phyloP scores from a whole-genome alignment of 2,797 vertebrate species.

The Anguilla marmorata region DNA sequence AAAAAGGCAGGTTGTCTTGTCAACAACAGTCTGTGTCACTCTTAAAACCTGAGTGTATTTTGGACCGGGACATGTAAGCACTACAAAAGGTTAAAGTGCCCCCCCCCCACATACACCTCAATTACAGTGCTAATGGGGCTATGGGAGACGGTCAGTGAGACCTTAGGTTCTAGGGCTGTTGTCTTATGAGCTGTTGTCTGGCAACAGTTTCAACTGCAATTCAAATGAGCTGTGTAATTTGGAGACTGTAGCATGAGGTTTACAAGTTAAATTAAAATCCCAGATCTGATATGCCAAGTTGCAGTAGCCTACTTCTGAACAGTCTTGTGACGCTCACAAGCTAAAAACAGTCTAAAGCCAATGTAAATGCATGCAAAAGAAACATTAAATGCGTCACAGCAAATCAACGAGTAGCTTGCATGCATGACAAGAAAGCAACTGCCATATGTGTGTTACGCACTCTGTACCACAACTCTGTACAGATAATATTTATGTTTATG shows the following conservation, averaged over 20 bases:
- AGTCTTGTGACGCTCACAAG: not conserved
- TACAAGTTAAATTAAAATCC: not conserved
- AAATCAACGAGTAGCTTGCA: not conserved
- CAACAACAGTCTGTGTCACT: not conserved
- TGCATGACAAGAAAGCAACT: not conserved
- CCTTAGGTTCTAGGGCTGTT: slow-evolving; percentile 21
- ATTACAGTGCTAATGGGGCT: not conserved
- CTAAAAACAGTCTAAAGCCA: not conserved
- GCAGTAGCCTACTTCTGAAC: not conserved
- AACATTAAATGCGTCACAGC: not conserved
- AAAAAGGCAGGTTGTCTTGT: not conserved
- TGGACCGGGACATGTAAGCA: not conserved
- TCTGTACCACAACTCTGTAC: not conserved
- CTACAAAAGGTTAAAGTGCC: not conserved
- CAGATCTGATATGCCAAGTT: not conserved
- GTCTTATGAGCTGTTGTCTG: slow-evolving; percentile 18
- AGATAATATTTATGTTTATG: not conserved
- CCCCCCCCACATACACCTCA: too few species aligned
- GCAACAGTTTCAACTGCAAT: slow-evolving; percentile 4
- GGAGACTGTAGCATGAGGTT: not conserved
- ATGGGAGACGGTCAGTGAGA: not conserved
- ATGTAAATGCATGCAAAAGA: not conserved
- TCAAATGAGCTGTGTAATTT: not conserved
- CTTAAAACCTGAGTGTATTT: not conserved
- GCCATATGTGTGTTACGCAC: not conserved